These are phyloP conservation scores for Leptodirus hochenwartii DNA, from an alignment of 2,888 invertebrate genomes.

Conservation along the genomic window DNA sequence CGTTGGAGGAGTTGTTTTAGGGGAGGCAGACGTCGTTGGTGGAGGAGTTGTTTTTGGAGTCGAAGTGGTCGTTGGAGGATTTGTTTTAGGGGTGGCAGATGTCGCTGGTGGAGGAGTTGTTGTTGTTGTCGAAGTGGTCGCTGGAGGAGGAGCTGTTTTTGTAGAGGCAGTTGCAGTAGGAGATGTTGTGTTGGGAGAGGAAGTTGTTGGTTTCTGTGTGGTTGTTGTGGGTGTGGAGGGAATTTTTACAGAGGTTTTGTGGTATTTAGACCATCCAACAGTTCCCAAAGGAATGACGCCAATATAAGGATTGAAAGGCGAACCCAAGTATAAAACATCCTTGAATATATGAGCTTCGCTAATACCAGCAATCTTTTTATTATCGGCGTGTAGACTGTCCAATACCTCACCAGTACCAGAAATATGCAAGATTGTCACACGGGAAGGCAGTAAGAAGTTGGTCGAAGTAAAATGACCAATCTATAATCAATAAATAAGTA, in stretches of 20 bases:
- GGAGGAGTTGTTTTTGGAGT: too few species aligned
- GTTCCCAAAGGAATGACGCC: slow-evolving; percentile 41
- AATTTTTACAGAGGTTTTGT: slow-evolving; percentile 6
- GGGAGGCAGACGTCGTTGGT: too few species aligned
- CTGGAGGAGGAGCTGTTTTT: not conserved
- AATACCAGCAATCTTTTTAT: slow-evolving; percentile 32
- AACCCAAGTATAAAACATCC: slow-evolving; percentile 46
- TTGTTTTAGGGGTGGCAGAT: slow-evolving; percentile 1
- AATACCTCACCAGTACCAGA: slow-evolving; percentile 55
- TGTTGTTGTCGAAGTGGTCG: slow-evolving; percentile 4
- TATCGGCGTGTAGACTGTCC: slow-evolving; percentile 44
- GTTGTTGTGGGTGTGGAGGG: slow-evolving; percentile 8
- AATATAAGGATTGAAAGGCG: slow-evolving; percentile 46
- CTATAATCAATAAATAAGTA: slow-evolving; percentile 25
- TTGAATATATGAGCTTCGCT: slow-evolving; percentile 50
- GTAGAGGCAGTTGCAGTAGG: slow-evolving; percentile 12
- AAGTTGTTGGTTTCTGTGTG: slow-evolving; percentile 11
- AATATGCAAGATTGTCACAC: slow-evolving; percentile 42
- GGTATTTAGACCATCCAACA: slow-evolving; percentile 21
- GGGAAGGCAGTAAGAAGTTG: slow-evolving; percentile 24
- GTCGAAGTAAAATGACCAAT: slow-evolving; percentile 44
- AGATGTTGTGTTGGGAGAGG: too few species aligned
- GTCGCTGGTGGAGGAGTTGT: slow-evolving; percentile 3
- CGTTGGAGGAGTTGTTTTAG: slow-evolving; percentile 2
- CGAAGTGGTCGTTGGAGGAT: slow-evolving; percentile 1